A percentile compares a stretch with the other conserved stretches of the same genome.
Evolutionary conservation across 2,113 vertebrate species (phyloP).

Genomic region (Parus major): DNA sequence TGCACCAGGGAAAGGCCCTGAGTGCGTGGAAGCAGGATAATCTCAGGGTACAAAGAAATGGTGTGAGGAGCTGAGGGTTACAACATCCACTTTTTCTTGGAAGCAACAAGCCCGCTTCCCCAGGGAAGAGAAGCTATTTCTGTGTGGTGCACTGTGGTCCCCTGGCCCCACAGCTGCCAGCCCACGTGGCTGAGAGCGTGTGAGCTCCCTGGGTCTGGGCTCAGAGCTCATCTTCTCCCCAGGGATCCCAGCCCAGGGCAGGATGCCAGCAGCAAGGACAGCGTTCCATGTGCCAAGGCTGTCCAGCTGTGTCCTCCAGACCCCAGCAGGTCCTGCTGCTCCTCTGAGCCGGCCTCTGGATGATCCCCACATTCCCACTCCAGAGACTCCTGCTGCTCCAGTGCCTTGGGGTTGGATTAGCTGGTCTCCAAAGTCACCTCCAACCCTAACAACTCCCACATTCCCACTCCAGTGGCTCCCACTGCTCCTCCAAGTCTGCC

Average conservation of each 20-base stretch:
- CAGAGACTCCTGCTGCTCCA: background rate
- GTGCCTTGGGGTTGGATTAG: background rate
- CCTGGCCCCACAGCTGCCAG: background rate
- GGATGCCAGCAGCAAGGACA: background rate
- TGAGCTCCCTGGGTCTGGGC: background rate
- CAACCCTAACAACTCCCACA: background rate
- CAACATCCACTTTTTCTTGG: background rate
- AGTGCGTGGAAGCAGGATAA: background rate
- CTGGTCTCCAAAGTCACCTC: background rate
- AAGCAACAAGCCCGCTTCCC: background rate
- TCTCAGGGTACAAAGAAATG: background rate
- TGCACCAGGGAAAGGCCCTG: background rate
- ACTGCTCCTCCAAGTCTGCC: background rate
- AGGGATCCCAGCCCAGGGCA: background rate
- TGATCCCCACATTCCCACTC: background rate
- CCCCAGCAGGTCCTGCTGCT: background rate
- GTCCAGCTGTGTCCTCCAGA: background rate
- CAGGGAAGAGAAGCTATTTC: background rate
- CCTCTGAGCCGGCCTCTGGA: background rate
- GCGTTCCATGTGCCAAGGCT: rapidly evolving
- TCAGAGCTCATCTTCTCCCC: background rate
- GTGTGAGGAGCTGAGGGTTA: background rate
- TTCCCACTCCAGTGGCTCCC: background rate
- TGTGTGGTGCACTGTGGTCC: rapidly evolving
- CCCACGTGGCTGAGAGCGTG: background rate